Percentiles rank a stretch among this genome's conserved stretches.
phyloP scores from a whole-genome alignment of 2,888 invertebrate genomes.

The Tuta absoluta region DNA sequence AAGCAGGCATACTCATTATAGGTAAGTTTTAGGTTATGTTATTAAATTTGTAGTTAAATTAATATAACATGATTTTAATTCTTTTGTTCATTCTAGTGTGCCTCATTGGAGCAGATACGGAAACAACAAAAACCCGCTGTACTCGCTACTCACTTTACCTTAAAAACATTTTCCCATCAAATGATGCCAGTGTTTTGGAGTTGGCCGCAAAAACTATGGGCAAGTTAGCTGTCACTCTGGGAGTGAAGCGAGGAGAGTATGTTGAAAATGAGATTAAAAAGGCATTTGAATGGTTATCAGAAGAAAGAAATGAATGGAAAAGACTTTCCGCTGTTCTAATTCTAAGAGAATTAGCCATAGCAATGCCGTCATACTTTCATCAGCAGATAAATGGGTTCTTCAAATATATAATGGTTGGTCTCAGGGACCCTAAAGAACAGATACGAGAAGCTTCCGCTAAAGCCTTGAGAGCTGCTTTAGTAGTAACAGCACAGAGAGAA shows the following conservation, averaged over 20 bases:
- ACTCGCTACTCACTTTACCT: slow-evolving; percentile 95
- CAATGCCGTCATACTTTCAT: slow-evolving; percentile 98
- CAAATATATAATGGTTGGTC: slow-evolving; percentile 93
- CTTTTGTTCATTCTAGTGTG: slow-evolving; percentile 83
- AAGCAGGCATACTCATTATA: slow-evolving; percentile 96
- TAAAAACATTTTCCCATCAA: slow-evolving; percentile 92
- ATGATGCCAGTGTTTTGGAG: slow-evolving; percentile 94
- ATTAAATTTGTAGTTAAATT: neutral
- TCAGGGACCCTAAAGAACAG: slow-evolving; percentile 93
- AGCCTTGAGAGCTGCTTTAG: slow-evolving; percentile 94
- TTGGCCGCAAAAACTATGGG: slow-evolving; percentile 97
- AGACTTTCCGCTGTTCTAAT: slow-evolving; percentile 95
- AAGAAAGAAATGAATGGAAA: slow-evolving; percentile 94
- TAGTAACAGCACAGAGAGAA: slow-evolving; percentile 97
- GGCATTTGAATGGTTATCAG: slow-evolving; percentile 96
- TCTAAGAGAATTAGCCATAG: slow-evolving; percentile 94
- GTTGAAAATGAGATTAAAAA: slow-evolving; percentile 97
- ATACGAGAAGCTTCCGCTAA: slow-evolving; percentile 96
- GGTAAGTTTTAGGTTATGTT: slow-evolving; percentile 69
- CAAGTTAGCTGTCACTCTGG: slow-evolving; percentile 91
- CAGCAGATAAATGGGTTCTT: slow-evolving; percentile 95
- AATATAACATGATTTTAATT: neutral
- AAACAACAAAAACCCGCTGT: slow-evolving; percentile 92
- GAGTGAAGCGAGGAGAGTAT: slow-evolving; percentile 96
- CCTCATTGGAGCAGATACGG: slow-evolving; percentile 94